Evolutionary conservation across 1,140 invertebrate genomes (phyloP).

Genomic region (Cryptotermes secundus): DNA sequence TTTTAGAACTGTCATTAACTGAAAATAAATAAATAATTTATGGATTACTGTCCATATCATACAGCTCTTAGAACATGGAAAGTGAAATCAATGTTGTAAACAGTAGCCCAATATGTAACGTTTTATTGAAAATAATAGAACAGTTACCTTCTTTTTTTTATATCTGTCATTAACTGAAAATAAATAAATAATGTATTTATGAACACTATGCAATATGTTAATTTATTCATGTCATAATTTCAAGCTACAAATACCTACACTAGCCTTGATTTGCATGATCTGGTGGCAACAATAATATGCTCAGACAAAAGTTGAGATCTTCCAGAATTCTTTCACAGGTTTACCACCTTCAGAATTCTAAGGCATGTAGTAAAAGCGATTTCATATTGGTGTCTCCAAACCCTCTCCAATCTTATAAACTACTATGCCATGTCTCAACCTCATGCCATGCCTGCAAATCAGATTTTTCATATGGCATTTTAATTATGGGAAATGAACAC

Average conservation of each 20-base stretch:
- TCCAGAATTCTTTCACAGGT: neutral
- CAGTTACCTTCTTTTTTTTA: too few species aligned
- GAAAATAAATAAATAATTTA: neutral
- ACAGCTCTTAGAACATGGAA: too few species aligned
- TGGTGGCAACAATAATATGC: neutral
- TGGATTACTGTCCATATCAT: too few species aligned
- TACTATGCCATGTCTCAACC: neutral
- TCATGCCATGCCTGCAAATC: neutral
- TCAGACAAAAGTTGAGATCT: neutral
- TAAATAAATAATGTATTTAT: neutral
- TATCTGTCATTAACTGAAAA: neutral
- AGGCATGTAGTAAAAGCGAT: neutral
- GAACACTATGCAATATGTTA: neutral
- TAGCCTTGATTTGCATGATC: neutral
- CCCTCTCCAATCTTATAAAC: neutral
- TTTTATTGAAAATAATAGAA: too few species aligned
- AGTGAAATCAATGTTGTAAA: too few species aligned
- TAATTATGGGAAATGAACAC: constrained; percentile 64
- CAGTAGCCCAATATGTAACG: too few species aligned
- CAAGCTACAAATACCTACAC: neutral
- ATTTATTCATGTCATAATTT: neutral
- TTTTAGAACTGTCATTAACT: neutral
- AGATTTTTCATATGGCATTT: neutral
- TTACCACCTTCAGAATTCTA: neutral
- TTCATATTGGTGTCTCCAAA: neutral